These are phyloP conservation scores for Steinernema khuongi DNA, from an alignment of 1,140 invertebrate species.

Conservation along the genomic window DNA sequence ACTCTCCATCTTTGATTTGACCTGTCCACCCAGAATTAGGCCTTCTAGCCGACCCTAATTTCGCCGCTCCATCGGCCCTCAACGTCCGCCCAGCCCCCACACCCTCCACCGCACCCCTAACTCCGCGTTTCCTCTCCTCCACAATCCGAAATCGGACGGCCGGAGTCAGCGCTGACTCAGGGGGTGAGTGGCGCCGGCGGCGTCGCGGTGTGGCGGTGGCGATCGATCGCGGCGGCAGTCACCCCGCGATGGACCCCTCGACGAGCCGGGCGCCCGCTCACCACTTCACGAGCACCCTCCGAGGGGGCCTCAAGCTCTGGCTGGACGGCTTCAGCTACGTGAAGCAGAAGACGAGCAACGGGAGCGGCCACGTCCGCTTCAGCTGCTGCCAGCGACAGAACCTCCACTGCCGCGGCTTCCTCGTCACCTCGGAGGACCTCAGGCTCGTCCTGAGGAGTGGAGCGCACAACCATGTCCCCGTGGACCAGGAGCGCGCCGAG, in stretches of 20 bases:
- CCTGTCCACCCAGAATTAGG: too few species aligned
- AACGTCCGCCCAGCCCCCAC: too few species aligned
- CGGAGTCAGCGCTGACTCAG: too few species aligned
- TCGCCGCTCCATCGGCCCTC: too few species aligned
- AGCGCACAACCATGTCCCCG: not conserved
- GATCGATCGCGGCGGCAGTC: not conserved
- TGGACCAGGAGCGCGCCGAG: not conserved
- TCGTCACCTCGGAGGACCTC: not conserved
- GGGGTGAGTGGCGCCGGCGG: too few species aligned
- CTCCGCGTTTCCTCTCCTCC: too few species aligned
- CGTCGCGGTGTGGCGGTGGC: too few species aligned
- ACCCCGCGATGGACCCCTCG: not conserved
- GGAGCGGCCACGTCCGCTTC: not conserved
- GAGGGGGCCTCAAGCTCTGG: constrained; percentile 1
- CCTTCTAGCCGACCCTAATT: too few species aligned
- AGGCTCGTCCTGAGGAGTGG: not conserved
- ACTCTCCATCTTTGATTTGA: too few species aligned
- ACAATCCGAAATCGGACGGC: too few species aligned
- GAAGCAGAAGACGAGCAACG: not conserved
- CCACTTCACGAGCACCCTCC: not conserved
- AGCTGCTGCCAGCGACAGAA: constrained; percentile 6
- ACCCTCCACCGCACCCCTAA: too few species aligned
- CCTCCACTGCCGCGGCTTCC: not conserved
- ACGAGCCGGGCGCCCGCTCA: not conserved
- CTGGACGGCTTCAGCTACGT: not conserved